Base-by-base conservation (phyloP, 2,797 vertebrate species). In the Trematomus bernacchii region DNA sequence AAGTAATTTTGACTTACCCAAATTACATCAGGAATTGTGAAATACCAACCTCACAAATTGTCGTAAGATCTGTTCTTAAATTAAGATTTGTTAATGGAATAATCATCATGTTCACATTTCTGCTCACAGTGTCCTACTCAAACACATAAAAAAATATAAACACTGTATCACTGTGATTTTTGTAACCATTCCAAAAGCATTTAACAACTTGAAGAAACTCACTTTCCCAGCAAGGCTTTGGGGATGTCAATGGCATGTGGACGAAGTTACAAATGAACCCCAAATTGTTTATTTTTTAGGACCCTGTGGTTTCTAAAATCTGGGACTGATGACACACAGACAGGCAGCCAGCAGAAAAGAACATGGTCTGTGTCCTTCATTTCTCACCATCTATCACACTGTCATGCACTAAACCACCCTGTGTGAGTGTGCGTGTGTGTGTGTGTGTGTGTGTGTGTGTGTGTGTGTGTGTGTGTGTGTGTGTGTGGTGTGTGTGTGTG, bases 241-340 rank as follows among this genome's bases (percentile, higher is more conserved):
- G 87, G 86, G 89, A 89, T 84, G 87, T 74, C 76, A 60, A 54
- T 69, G 75, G 61, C 81, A 77, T 82, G 83, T 70, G 81, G 76
- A 88, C 71, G 30, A 58, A 48, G 44, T 68, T 82, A 85, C 88
- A 68, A 89, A 84, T 95, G 92, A 94, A 94, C 85, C 91, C 89
- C 84, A 94, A 95, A 95, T 93, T 95, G 90, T 94, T 87, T 90
- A 89, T 95, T 94, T 95, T 95, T 94, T 95, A 95, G 95, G 95
- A 96, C 94, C 92, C 95, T 92, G 94, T 96, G 94, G 94, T 95
- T 94, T 95, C 94, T 94, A 96, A 96, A 95, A 95, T 95, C 94
- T 96, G 95, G 95, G 95, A 95, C 94, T 96, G 95, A 96, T 94
- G 94, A 93, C 91, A 92, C 92, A 92, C 87, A 93, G 93, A 95